Conservation (phyloP, 2,888 invertebrate species). For the Eilema depressum region DNA sequence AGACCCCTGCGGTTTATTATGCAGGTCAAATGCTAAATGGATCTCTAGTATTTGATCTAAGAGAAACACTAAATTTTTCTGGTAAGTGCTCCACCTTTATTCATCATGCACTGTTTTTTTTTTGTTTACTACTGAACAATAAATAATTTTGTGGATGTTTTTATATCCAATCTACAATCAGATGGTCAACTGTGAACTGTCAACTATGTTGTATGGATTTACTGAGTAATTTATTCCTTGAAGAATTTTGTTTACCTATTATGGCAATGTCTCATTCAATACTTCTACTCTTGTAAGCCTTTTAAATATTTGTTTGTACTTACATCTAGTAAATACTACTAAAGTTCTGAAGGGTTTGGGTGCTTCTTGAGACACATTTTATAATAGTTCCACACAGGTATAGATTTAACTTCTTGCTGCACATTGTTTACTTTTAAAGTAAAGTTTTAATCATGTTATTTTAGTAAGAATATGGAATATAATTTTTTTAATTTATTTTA, state of each 20-base stretch:
- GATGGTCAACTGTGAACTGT: not conserved
- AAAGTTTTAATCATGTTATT: no score
- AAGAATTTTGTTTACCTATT: no score
- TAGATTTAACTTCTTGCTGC: no score
- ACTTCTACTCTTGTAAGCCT: not conserved
- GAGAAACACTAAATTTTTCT: slow-evolving; percentile 54
- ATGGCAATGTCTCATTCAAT: not conserved
- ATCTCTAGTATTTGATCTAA: slow-evolving; percentile 61
- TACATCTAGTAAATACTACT: not conserved
- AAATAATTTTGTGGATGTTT: not conserved
- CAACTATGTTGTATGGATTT: no score
- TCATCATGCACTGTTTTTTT: not conserved
- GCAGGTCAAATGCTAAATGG: slow-evolving; percentile 69
- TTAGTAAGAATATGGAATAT: no score
- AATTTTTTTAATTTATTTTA: slow-evolving; percentile 37
- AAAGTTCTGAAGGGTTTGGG: not conserved
- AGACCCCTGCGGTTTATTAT: slow-evolving; percentile 63
- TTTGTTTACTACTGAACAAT: not conserved
- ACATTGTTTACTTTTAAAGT: no score
- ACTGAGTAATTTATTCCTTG: no score
- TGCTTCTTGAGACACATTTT: not conserved
- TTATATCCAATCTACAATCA: not conserved
- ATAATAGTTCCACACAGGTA: no score
- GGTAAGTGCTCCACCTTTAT: slow-evolving; percentile 54
- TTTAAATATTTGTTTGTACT: not conserved